Conservation (phyloP, 1,140 invertebrate genomes). For the Phthorimaea operculella region DNA sequence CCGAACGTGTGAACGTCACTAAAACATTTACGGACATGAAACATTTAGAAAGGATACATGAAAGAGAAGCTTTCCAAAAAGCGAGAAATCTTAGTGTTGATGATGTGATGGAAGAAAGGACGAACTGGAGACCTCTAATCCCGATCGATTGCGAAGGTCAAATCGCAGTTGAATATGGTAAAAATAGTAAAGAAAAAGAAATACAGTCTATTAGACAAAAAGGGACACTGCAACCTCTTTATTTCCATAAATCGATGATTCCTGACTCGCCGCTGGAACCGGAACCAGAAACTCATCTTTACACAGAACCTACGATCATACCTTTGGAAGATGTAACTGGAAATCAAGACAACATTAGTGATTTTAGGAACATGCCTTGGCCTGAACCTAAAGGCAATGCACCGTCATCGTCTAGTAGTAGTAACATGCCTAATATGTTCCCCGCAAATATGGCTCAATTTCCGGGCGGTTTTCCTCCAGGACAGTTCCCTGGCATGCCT, state of each 20-base stretch:
- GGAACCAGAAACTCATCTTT: slow-evolving; percentile 81
- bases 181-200: slow-evolving; percentile 86
- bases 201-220: slow-evolving; percentile 88
- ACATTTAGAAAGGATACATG: slow-evolving; percentile 85
- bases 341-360: slow-evolving; percentile 81
- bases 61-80: slow-evolving; percentile 83
- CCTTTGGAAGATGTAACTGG: slow-evolving; percentile 89
- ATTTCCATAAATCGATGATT: slow-evolving; percentile 86
- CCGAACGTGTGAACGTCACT: slow-evolving; percentile 93
- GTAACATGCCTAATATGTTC: slow-evolving; percentile 59
- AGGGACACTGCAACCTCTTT: slow-evolving; percentile 84
- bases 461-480: slow-evolving; percentile 48
- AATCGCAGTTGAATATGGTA: slow-evolving; percentile 75
- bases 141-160: slow-evolving; percentile 74
- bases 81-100: slow-evolving; percentile 80
- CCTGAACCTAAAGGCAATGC: slow-evolving; percentile 80
- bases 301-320: slow-evolving; percentile 82
- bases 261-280: slow-evolving; percentile 89
- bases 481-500: slow-evolving; percentile 47
- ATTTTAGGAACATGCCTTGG: slow-evolving; percentile 80
- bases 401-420: slow-evolving; percentile 41
- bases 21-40: slow-evolving; percentile 94
- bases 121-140: slow-evolving; percentile 75
- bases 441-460: slow-evolving; percentile 63
- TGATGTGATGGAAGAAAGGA: slow-evolving; percentile 83